Evolutionary conservation across 2,113 vertebrate genomes (phyloP).

Genomic region (Micronycteris hirsuta): DNA sequence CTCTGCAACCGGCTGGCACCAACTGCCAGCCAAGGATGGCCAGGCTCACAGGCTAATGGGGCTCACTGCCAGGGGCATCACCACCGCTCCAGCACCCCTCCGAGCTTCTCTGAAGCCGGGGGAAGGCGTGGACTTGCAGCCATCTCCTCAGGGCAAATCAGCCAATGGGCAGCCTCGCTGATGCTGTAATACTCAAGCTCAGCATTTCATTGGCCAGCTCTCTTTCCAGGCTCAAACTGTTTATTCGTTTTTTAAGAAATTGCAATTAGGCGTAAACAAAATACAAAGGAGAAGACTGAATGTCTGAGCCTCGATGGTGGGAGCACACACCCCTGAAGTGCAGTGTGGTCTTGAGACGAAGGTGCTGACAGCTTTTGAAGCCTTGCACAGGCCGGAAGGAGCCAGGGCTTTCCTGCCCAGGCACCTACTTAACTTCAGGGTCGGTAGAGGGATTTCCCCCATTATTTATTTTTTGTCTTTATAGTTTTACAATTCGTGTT

Average conservation of each 20-base stretch:
- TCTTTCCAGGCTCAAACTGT: conserved; percentile 5
- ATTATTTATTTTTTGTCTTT: background rate
- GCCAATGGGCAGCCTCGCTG: conserved; percentile 33
- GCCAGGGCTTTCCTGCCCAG: background rate
- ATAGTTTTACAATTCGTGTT: background rate
- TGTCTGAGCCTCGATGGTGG: background rate
- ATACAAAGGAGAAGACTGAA: background rate
- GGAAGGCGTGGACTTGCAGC: background rate
- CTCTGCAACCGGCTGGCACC: background rate
- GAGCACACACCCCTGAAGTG: background rate
- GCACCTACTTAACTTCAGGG: background rate
- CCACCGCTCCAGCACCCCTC: background rate
- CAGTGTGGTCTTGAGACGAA: background rate
- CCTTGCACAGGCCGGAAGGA: rapidly evolving
- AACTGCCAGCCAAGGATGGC: background rate
- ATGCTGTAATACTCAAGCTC: conserved; percentile 53
- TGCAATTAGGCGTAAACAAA: conserved; percentile 37
- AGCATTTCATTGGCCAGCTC: conserved; percentile 45
- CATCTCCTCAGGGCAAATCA: conserved; percentile 35
- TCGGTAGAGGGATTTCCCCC: background rate
- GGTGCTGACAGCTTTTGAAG: rapidly evolving
- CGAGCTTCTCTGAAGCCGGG: background rate
- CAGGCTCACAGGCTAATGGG: background rate
- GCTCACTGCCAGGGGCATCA: background rate
- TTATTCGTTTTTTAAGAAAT: background rate